These are phyloP conservation scores for Ceratina australensis DNA, from an alignment of 1,140 invertebrate species.

Conservation along the genomic window DNA sequence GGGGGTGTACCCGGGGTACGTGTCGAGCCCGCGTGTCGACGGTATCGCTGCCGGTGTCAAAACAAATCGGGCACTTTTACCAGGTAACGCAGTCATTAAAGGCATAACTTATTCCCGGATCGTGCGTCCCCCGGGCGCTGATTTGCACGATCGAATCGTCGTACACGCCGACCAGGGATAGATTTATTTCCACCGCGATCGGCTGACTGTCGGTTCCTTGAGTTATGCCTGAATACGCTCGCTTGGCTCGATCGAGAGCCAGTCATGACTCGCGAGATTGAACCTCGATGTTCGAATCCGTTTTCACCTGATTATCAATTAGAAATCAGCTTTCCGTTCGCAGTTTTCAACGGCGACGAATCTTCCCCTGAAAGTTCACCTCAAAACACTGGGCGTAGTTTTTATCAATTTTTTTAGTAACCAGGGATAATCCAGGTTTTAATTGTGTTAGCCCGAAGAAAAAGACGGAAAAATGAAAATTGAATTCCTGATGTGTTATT, in stretches of 20 bases:
- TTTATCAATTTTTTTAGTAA: too few species aligned
- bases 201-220: constrained; percentile 16
- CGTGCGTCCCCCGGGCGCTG: constrained; percentile 29
- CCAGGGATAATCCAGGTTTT: too few species aligned
- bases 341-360: too few species aligned
- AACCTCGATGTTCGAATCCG: not conserved
- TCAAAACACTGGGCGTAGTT: too few species aligned
- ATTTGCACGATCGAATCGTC: constrained; percentile 48
- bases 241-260: not conserved
- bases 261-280: not conserved
- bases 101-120: constrained; percentile 42
- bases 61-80: constrained; percentile 46
- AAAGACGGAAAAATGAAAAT: too few species aligned
- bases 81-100: constrained; percentile 34
- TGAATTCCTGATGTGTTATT: too few species aligned
- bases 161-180: constrained; percentile 26
- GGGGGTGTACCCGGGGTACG: too few species aligned
- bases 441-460: too few species aligned
- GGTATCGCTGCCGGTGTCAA: constrained; percentile 31
- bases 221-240: constrained; percentile 21
- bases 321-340: too few species aligned
- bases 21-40: not conserved
- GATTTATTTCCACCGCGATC: constrained; percentile 36
- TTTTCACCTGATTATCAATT: too few species aligned
- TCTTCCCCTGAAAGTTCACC: too few species aligned